phyloP scores from a whole-genome alignment of 2,888 invertebrate species.

The Cordylochernes scorpioides region DNA sequence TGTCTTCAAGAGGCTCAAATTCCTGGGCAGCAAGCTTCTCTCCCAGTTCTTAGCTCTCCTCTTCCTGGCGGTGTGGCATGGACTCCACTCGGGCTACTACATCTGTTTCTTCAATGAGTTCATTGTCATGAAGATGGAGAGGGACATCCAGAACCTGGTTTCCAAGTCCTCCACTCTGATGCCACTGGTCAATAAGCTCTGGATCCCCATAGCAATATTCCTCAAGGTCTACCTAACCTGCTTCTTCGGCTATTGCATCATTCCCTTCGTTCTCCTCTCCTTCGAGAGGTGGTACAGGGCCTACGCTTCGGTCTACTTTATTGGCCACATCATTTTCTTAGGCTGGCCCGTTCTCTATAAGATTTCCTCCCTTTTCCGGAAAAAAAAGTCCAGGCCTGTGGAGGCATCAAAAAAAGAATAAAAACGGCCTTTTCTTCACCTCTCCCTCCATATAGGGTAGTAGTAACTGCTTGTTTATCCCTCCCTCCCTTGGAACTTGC shows the following conservation, averaged over 20 bases:
- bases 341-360: too few species aligned
- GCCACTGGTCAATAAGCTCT: constrained; percentile 2
- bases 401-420: too few species aligned
- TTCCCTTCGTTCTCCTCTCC: constrained; percentile 12
- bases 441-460: too few species aligned
- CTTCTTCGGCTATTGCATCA: constrained; percentile 13
- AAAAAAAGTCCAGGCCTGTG: too few species aligned
- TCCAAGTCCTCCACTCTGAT: constrained; percentile 2
- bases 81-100: constrained; percentile 77
- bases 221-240: constrained; percentile 44
- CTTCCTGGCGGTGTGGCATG: constrained; percentile 88
- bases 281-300: constrained; percentile 9
- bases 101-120: constrained; percentile 75
- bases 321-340: constrained; percentile 12
- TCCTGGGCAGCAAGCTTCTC: constrained; percentile 46
- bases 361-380: too few species aligned
- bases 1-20: constrained; percentile 71
- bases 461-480: too few species aligned
- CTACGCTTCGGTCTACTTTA: constrained; percentile 12
- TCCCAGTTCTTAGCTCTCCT: constrained; percentile 56
- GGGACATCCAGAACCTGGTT: constrained; percentile 33
- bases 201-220: constrained; percentile 23
- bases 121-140: constrained; percentile 53
- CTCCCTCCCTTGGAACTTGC: too few species aligned
- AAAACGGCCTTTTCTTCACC: too few species aligned